phyloP scores from a whole-genome alignment of 2,797 vertebrate species.

The Trematocara caparti region DNA sequence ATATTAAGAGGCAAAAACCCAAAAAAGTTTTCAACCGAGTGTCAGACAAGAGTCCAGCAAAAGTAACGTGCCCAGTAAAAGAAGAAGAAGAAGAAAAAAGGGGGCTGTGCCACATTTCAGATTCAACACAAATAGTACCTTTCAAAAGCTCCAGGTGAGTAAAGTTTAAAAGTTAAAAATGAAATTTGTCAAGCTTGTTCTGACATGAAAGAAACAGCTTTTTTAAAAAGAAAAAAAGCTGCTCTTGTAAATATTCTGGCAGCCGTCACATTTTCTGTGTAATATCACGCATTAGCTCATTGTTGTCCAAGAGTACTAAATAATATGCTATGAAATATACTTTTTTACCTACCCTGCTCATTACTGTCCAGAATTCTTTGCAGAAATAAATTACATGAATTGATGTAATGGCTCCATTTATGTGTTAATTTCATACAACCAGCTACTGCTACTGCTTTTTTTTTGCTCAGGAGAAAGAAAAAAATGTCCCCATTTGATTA shows the following conservation, averaged over 20 bases:
- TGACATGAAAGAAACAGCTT: not conserved
- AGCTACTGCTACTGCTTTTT: not conserved
- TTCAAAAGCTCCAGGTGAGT: not conserved
- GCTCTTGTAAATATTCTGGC: not conserved
- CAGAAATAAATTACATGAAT: not conserved
- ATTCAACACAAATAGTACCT: not conserved
- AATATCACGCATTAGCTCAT: not conserved
- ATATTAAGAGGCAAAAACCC: not conserved
- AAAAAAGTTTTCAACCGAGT: not conserved
- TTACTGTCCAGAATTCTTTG: not conserved
- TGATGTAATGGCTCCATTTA: not conserved
- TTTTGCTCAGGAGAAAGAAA: not conserved
- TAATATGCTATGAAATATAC: not conserved
- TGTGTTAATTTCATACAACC: not conserved
- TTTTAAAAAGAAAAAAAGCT: not conserved
- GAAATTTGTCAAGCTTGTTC: not conserved
- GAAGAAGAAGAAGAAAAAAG: accelerated
- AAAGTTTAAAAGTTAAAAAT: not conserved
- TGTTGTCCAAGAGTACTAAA: not conserved
- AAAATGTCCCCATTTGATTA: not conserved
- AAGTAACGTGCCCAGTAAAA: not conserved
- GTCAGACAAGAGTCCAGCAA: not conserved
- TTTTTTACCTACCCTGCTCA: not conserved
- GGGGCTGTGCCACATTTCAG: too few relatives aligned
- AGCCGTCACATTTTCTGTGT: not conserved